Conservation (phyloP, 2,113 vertebrate species). For the Calypte anna region DNA sequence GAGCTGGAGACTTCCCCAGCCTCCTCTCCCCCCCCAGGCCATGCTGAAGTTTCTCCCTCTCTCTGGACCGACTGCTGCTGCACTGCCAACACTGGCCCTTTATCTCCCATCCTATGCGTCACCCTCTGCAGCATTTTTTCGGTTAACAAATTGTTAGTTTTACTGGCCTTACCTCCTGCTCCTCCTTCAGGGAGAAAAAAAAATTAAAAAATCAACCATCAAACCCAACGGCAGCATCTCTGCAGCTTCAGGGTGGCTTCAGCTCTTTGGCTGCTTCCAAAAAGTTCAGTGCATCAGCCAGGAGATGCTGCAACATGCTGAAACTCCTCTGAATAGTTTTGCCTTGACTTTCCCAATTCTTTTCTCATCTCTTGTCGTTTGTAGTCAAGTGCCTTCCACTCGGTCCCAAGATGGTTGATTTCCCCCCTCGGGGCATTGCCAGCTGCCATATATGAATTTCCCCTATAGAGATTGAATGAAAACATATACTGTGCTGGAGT, state of each 20-base stretch:
- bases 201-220: not conserved
- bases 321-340: constrained; percentile 36
- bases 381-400: constrained; percentile 52
- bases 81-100: not conserved
- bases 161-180: not conserved
- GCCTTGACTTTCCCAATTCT: constrained; percentile 27
- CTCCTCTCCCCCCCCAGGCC: not conserved
- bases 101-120: not conserved
- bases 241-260: not conserved
- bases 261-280: not conserved
- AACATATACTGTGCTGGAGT: constrained; percentile 59
- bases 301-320: not conserved
- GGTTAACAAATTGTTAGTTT: constrained; percentile 36
- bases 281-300: not conserved
- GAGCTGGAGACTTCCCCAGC: not conserved
- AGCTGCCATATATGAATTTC: constrained; percentile 66
- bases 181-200: not conserved
- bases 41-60: not conserved
- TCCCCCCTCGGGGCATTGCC: constrained; percentile 35
- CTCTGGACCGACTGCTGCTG: not conserved
- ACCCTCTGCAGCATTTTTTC: constrained; percentile 12
- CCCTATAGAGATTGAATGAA: constrained; percentile 67
- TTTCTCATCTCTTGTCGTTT: not conserved
- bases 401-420: constrained; percentile 43
- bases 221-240: not conserved